Conservation (phyloP, 2,113 vertebrate genomes). For the Cichladusa arquata region DNA sequence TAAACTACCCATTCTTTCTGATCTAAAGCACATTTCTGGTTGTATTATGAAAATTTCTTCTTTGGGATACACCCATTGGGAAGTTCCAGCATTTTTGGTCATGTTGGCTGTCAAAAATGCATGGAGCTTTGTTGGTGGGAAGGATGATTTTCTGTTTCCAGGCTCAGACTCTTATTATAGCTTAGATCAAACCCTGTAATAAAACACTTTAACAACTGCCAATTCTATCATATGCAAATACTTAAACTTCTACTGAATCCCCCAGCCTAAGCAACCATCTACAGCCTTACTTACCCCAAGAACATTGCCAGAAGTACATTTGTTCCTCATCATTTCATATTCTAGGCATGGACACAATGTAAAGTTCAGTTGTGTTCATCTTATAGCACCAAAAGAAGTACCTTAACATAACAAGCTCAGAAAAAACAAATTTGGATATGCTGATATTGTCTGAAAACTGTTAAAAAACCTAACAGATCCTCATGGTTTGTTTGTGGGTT, state of each 20-base stretch:
- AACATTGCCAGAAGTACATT: neutral
- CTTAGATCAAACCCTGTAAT: conserved; percentile 31
- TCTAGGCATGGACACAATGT: neutral
- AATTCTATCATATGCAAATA: conserved; percentile 4
- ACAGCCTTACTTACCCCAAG: neutral
- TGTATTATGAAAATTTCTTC: neutral
- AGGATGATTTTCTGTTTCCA: conserved; percentile 9
- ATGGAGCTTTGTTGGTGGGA: neutral
- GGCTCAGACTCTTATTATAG: neutral
- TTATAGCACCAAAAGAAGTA: neutral
- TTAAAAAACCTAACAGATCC: neutral
- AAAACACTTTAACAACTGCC: neutral
- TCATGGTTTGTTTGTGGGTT: neutral
- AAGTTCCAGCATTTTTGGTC: conserved; percentile 13
- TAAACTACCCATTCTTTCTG: neutral
- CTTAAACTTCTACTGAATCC: neutral
- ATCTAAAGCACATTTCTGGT: conserved; percentile 17
- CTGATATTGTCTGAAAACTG: neutral
- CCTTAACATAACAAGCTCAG: neutral
- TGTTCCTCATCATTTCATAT: neutral
- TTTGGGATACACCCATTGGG: conserved; percentile 2
- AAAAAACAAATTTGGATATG: neutral
- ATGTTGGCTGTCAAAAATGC: neutral
- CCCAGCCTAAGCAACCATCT: neutral
- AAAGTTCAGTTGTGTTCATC: neutral